Base-by-base conservation (phyloP, 2,113 vertebrate genomes). In the Scopus umbretta region DNA sequence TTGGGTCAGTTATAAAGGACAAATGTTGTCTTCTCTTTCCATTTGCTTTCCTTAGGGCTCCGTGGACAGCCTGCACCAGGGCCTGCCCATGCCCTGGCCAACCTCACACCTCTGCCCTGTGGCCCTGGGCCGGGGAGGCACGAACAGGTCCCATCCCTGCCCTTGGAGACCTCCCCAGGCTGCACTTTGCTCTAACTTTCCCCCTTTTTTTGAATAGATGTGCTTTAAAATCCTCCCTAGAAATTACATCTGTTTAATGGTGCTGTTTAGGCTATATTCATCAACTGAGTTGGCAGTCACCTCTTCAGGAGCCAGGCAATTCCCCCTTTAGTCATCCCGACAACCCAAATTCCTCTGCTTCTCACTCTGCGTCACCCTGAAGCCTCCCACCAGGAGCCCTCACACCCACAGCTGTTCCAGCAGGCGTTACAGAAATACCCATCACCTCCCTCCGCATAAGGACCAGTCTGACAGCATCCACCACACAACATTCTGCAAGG, bases 381-480 rank as follows among this genome's bases (percentile, higher is more conserved):
- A 73, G 43, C 73, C 52, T 32, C 45, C 53, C 38, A 21, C 34
- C 53, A 13, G 66, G 16, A 55, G 27, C 3, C 1, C 47, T 58
- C 1, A 1, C 29, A 4, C 49, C 22, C 13, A 0, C 18, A 8
- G 50, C 36, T 7, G 1, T 32, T 65, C n/a, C 66, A 65, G 42
- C 36, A 13, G 1, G 1, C 0, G 3, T 19, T 43, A 56, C 56
- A 63, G 49, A 71, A 78, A 56, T 5, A 47, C 63, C 40, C 55
- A 42, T 26, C 73, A 13, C n/a, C 19, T 36, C 10, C 66, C 71
- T 55, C 45, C 1, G 1, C 1, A 0, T 42, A 29, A 26, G 63
- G 43, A n/a, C 59, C 29, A 6, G 38, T 23, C 58, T 26, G 65
- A 21, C 6, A 8, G 10, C 29, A 47, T 16, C 65, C 72, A n/a